Base-by-base conservation (phyloP, 1,140 invertebrate genomes). In the Micrasema longulum region DNA sequence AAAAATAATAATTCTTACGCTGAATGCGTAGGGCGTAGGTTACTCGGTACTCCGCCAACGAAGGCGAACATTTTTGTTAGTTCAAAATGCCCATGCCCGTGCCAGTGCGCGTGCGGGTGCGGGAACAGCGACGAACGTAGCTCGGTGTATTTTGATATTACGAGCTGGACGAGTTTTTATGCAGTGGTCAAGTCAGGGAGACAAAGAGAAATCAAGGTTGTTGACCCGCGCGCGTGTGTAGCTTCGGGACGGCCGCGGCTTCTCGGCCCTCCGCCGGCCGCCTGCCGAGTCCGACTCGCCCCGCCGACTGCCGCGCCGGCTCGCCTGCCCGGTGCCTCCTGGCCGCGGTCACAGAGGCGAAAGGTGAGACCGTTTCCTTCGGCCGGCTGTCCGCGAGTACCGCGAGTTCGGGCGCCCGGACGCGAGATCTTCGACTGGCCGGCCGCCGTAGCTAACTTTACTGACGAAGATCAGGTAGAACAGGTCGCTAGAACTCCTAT, bases 181-280 rank as follows among this genome's bases (percentile, higher is more conserved):
- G 36, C 55, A 35, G 16, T 60, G 55, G 60, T 64, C 60, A 64
- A 45, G 60, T 47, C 41, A 57, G 41, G 60, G 60, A 64, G 60
- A 64, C 38, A 64, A 64, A 64, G 60, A 64, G 60, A 64, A 47
- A 47, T 64, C 60, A 45, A 22, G 60, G 60, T 64, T 64, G 60
- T 47, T 64, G 60, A 64, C 60, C 57, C 41, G 36, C 20, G n/a
- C 60, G 60, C 60, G 60, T 26, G 60, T 31, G 23, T 10, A 12
- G 11, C 50, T 11, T n/a, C 23, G 50, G 26, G 16, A 48, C 20
- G 36, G 55, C 1, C 31, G 36, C n/a, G 14, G 36, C n/a, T n/a
- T n/a, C n/a, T n/a, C n/a, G n/a, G n/a, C n/a, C n/a, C n/a, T n/a
- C n/a, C n/a, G n/a, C n/a, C n/a, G n/a, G n/a, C n/a, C n/a, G n/a